Base-by-base conservation (phyloP, 1,140 invertebrate genomes). In the Zaprionus kolodkinae region DNA sequence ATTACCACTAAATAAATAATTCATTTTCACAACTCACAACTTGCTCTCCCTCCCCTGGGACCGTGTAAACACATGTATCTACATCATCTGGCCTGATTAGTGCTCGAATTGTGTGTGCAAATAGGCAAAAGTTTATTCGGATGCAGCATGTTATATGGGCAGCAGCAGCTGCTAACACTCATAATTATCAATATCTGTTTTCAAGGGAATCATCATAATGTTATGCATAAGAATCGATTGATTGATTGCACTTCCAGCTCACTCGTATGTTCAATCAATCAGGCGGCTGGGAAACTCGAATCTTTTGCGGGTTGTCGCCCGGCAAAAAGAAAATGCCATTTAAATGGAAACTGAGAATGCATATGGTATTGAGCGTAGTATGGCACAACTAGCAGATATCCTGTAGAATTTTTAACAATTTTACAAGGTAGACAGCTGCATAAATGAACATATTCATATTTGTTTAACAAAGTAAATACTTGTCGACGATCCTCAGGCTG, bases 1-100 rank as follows among this genome's bases (percentile, higher is more conserved):
- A 81, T 52, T 43, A 71, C 64, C 62, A 55, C 67, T 76, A 79
- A 83, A 83, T 83, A 83, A 83, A 83, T 83, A 83, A 83, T 84
- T 83, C 76, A 79, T 83, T 79, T 67, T 38, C 38, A 15, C 40
- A 65, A 65, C 13, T 65, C 50, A 27, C 60, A 30, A 62, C 30
- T 54, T 54, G 21, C 15, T 35, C 0, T 1, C 25, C 15, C 21
- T 30, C 30, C 43, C 7, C 57, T 36, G 36, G 55, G 48, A 40
- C 57, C 38, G 54, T 80, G 79, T 57, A 86, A 86, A 82, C 76
- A 79, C 75, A 43, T 69, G 67, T 43, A n/a, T 71, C 25, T 5
- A 7, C 13, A 27, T 66, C 70, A 75, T 59, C 63, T 78, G 81
- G 68, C 70, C 80, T 80, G 70, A 85, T 84, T 84, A 84, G 76